phyloP scores from a whole-genome alignment of 2,888 invertebrate genomes.

The Archaeoteleia sp. region DNA sequence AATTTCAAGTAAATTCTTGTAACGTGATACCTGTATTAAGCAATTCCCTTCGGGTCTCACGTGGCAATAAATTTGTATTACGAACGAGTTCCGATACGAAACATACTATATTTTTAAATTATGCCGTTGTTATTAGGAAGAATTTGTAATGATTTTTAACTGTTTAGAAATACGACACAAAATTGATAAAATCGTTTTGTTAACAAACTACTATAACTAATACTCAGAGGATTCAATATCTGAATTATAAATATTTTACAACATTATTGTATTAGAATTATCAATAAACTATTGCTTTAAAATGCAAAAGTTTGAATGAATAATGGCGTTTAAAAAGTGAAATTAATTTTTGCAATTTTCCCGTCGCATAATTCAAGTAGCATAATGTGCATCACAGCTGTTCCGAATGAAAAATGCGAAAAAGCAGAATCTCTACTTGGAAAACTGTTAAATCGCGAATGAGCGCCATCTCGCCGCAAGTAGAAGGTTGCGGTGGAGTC shows the following conservation, averaged over 20 bases:
- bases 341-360: slow-evolving; percentile 12
- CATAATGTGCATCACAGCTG: slow-evolving; percentile 9
- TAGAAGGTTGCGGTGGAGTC: slow-evolving; percentile 14
- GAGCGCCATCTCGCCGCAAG: slow-evolving; percentile 19
- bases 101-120: slow-evolving; percentile 10
- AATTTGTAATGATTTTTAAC: no score
- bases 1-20: slow-evolving; percentile 68
- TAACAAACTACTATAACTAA: not conserved
- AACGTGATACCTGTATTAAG: slow-evolving; percentile 70
- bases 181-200: slow-evolving; percentile 8
- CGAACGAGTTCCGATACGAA: slow-evolving; percentile 38
- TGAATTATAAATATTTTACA: not conserved
- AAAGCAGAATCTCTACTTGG: not conserved
- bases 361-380: not conserved
- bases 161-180: no score
- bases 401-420: slow-evolving; percentile 23
- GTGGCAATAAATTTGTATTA: slow-evolving; percentile 72
- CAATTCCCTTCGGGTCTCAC: slow-evolving; percentile 62
- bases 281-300: not conserved
- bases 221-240: not conserved
- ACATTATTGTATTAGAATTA: slow-evolving; percentile 8
- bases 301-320: slow-evolving; percentile 1
- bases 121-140: no score
- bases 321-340: not conserved
- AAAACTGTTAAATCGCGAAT: slow-evolving; percentile 25